Percentiles rank a stretch among this genome's conserved stretches.
Conservation (phyloP, 2,888 invertebrate species). For the Drosophila meridionalis region DNA sequence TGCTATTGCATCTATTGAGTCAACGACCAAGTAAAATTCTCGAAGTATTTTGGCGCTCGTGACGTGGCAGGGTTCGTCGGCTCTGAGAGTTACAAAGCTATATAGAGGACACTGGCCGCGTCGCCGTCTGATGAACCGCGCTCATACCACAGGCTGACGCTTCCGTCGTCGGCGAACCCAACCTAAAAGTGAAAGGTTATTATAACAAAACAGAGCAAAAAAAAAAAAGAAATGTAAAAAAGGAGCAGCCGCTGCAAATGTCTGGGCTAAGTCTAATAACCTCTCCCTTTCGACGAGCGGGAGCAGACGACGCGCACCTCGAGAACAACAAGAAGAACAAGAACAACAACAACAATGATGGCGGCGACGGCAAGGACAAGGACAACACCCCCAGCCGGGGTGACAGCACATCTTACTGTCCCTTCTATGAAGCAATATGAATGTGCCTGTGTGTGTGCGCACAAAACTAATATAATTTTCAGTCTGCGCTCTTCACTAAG, state of each 20-base stretch:
- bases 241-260: conserved; percentile 59
- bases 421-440: conserved; percentile 46
- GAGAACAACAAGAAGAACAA: conserved; percentile 22
- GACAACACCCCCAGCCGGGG: conserved; percentile 21
- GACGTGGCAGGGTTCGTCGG: conserved; percentile 52
- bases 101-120: conserved; percentile 29
- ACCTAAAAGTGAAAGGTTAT: conserved; percentile 71
- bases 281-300: conserved; percentile 76
- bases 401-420: conserved; percentile 46
- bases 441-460: conserved; percentile 21
- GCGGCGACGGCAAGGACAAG: conserved; percentile 1
- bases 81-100: conserved; percentile 17
- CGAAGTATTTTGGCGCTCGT: conserved; percentile 26
- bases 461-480: conserved; percentile 53
- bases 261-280: conserved; percentile 81
- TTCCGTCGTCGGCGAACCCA: conserved; percentile 52
- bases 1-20: conserved; percentile 13
- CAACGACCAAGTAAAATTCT: conserved; percentile 33
- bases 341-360: conserved; percentile 12
- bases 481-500: conserved; percentile 28
- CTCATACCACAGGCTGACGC: conserved; percentile 34
- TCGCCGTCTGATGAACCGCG: conserved; percentile 43
- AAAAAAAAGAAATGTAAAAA: conserved; percentile 31
- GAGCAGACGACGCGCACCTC: conserved; percentile 50
- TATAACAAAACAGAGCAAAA: conserved; percentile 52